A percentile compares a stretch with the other conserved stretches of the same genome.
phyloP scores from a whole-genome alignment of 1,140 invertebrate genomes.

The Leguminivora glycinivorella region DNA sequence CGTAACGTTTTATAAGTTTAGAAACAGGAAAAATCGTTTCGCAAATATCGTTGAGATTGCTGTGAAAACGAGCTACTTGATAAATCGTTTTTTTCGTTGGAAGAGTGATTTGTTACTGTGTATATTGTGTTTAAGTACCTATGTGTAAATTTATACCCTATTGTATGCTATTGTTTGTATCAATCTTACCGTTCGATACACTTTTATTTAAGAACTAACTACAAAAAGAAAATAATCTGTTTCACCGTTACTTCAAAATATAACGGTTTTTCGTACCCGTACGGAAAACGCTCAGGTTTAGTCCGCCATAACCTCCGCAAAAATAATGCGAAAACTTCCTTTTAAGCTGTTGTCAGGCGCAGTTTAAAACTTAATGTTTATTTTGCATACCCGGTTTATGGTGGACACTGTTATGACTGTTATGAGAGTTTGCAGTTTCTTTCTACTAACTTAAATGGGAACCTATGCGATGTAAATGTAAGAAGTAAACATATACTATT shows the following conservation, averaged over 20 bases:
- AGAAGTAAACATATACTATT: neutral
- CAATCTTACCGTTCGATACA: too few relatives aligned
- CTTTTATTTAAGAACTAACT: too few relatives aligned
- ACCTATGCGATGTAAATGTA: neutral
- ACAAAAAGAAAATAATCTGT: too few relatives aligned
- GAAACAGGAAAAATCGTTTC: too few relatives aligned
- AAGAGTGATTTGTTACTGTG: too few relatives aligned
- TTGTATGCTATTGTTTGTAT: too few relatives aligned
- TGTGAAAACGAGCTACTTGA: too few relatives aligned
- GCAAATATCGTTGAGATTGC: too few relatives aligned
- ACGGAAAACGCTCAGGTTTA: neutral
- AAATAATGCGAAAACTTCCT: conserved; percentile 32
- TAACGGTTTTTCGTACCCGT: neutral
- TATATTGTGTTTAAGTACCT: too few relatives aligned
- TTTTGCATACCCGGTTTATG: conserved; percentile 22
- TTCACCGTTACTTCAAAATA: neutral
- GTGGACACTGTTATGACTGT: neutral
- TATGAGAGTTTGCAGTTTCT: neutral
- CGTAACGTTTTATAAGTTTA: too few relatives aligned
- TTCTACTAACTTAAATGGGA: neutral
- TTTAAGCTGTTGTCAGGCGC: conserved; percentile 28
- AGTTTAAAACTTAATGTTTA: conserved; percentile 31
- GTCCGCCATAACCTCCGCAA: neutral
- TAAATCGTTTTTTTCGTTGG: too few relatives aligned
- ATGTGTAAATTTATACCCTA: too few relatives aligned